Conservation (phyloP, 2,797 vertebrate genomes). For the Petrocephalus schoutedeni region DNA sequence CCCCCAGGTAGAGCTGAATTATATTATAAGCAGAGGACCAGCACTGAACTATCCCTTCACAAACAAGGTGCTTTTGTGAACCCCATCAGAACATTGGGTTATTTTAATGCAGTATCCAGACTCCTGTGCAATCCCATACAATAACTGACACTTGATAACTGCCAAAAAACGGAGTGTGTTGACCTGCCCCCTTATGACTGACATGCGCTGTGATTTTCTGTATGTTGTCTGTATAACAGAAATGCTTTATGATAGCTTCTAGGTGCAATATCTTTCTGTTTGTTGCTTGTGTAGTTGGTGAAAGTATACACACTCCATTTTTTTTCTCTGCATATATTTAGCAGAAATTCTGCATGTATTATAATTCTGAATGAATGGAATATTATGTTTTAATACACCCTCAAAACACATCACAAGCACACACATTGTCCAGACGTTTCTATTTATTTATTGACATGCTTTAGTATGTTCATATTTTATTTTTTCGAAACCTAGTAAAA, state of each 20-base stretch:
- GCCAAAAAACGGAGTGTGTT: slow-evolving; percentile 17
- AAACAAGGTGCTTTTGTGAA: slow-evolving; percentile 2
- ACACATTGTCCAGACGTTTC: neutral
- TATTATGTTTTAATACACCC: neutral
- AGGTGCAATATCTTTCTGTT: slow-evolving; percentile 20
- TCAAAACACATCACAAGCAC: neutral
- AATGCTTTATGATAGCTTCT: slow-evolving; percentile 12
- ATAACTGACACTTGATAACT: neutral
- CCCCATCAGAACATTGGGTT: neutral
- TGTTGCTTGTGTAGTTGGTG: slow-evolving; percentile 4
- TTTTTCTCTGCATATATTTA: neutral
- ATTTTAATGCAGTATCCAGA: slow-evolving; percentile 11
- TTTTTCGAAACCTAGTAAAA: neutral
- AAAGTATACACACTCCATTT: neutral
- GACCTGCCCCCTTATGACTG: neutral
- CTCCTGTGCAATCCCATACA: slow-evolving; percentile 10
- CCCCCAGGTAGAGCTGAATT: neutral
- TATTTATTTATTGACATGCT: slow-evolving; percentile 1
- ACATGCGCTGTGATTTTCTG: slow-evolving; percentile 18
- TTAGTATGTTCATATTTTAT: neutral
- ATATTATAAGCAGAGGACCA: neutral
- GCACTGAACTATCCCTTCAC: neutral
- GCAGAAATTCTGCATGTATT: neutral
- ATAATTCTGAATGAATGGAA: neutral
- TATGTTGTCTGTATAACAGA: neutral